Conservation (phyloP, 1,140 invertebrate species). For the Bombus terrestris region DNA sequence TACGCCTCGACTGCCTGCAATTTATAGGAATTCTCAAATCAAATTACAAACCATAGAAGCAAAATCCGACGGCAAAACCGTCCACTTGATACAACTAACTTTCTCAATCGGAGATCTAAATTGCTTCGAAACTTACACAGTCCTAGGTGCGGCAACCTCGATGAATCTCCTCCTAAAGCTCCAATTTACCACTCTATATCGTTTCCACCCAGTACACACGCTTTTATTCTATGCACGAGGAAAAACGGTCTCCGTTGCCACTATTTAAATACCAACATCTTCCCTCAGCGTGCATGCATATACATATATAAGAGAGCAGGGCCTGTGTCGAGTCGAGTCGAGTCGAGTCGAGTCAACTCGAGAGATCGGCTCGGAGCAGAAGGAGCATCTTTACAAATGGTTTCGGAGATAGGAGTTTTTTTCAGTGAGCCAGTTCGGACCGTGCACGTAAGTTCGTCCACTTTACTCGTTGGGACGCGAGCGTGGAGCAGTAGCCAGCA, state of each 20-base stretch:
- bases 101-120: no score
- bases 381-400: constrained; percentile 14
- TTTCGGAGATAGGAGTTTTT: constrained; percentile 33
- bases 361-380: background rate
- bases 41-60: no score
- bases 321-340: no score
- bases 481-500: constrained; percentile 59
- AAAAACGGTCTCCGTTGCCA: background rate
- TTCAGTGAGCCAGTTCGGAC: constrained; percentile 16
- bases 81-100: no score
- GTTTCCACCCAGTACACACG: no score
- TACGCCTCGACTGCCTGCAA: no score
- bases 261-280: background rate
- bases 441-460: constrained; percentile 35
- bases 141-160: background rate
- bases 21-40: no score
- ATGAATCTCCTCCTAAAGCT: background rate
- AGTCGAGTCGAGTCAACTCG: background rate
- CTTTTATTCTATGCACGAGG: no score
- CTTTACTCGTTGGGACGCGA: constrained; percentile 52
- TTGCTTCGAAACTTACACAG: no score
- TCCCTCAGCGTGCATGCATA: background rate
- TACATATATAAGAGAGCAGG: no score
- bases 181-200: background rate
- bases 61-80: no score